A percentile compares a stretch with the other conserved stretches of the same genome.
These are phyloP conservation scores for Xestobium rufovillosum DNA, from an alignment of 2,888 invertebrate species.

Conservation along the genomic window DNA sequence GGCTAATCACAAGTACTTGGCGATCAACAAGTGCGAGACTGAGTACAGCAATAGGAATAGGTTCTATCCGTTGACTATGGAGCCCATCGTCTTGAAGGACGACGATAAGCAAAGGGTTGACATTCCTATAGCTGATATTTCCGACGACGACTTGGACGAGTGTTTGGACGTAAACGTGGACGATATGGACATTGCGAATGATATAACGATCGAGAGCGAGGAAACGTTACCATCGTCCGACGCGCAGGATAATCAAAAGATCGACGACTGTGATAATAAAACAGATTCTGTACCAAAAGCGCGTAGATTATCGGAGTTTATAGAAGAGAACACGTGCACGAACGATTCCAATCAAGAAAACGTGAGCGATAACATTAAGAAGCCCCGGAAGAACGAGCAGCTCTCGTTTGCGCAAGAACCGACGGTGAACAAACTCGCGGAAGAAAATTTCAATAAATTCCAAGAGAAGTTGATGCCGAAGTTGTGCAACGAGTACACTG, in stretches of 20 bases:
- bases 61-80: conserved; percentile 38
- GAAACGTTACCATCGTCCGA: no score
- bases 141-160: no score
- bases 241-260: no score
- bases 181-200: no score
- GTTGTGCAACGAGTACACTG: neutral
- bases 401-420: neutral
- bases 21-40: conserved; percentile 33
- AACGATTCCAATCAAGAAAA: conserved; percentile 1
- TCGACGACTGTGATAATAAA: neutral
- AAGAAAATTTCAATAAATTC: neutral
- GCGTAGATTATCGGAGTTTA: neutral
- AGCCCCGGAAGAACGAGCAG: neutral
- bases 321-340: neutral
- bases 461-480: neutral
- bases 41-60: conserved; percentile 32
- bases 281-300: neutral
- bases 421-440: neutral
- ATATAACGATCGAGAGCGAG: no score
- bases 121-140: no score
- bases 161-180: no score
- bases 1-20: conserved; percentile 34
- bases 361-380: neutral
- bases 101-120: neutral
- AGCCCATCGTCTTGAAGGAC: conserved; percentile 32